Evolutionary conservation across 2,888 invertebrate genomes (phyloP).

Genomic region (Exocentrus adspersus): DNA sequence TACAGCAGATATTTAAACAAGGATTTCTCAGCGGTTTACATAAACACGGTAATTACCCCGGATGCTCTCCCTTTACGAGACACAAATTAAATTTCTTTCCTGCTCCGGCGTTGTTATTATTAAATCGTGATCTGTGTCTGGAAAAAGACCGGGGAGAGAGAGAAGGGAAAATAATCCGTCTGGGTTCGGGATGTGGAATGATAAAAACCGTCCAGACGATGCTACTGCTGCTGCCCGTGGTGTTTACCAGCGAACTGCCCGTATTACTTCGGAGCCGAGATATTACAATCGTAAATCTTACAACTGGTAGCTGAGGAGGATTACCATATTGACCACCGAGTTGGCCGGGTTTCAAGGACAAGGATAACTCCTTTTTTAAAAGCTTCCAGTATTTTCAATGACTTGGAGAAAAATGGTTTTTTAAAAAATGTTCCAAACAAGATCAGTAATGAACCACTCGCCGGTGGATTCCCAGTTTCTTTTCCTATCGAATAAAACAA

Average conservation of each 20-base stretch:
- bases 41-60: not conserved
- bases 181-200: not conserved
- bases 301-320: not conserved
- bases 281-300: constrained; percentile 6
- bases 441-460: too few relatives aligned
- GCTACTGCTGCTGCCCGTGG: too few relatives aligned
- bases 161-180: not conserved
- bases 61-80: not conserved
- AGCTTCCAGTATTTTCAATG: too few relatives aligned
- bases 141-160: too few relatives aligned
- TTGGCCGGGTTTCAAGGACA: not conserved
- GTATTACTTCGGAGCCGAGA: not conserved
- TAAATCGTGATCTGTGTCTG: not conserved
- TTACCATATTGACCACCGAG: constrained; percentile 5
- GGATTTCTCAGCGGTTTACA: not conserved
- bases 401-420: too few relatives aligned
- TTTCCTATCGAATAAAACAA: too few relatives aligned
- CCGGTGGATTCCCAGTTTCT: too few relatives aligned
- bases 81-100: not conserved
- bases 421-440: too few relatives aligned
- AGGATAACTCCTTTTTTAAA: too few relatives aligned
- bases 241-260: constrained; percentile 8
- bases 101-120: not conserved
- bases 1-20: too few relatives aligned
- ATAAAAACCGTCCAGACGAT: too few relatives aligned